Evolutionary conservation across 2,888 invertebrate genomes (phyloP).

Genomic region (Calameuta filiformis): DNA sequence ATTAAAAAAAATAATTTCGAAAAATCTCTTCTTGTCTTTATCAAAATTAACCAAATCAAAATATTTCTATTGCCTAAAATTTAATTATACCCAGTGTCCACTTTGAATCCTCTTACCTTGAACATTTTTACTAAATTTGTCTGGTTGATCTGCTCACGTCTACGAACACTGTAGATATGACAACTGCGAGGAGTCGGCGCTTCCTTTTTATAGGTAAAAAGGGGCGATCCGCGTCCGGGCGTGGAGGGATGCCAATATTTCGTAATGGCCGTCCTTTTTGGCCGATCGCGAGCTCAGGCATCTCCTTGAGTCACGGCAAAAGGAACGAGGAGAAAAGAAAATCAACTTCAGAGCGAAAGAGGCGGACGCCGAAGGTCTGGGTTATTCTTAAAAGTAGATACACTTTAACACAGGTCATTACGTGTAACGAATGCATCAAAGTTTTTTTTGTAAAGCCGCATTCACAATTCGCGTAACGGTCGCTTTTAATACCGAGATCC

Average conservation of each 20-base stretch:
- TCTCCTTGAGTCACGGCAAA: slow-evolving; percentile 8
- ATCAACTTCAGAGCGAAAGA: slow-evolving; percentile 2
- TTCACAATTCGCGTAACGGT: no score
- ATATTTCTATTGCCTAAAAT: neutral
- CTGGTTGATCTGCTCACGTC: slow-evolving; percentile 19
- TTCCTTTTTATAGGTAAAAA: no score
- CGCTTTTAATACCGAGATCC: no score
- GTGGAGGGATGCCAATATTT: slow-evolving; percentile 15
- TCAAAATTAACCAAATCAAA: no score
- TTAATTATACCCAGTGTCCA: neutral
- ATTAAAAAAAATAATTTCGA: no score
- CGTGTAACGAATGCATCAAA: neutral
- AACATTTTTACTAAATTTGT: slow-evolving; percentile 25
- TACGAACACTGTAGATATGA: slow-evolving; percentile 29
- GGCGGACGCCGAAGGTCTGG: slow-evolving; percentile 36
- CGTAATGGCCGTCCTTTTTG: slow-evolving; percentile 28
- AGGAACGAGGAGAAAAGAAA: slow-evolving; percentile 13
- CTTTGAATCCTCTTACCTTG: slow-evolving; percentile 25
- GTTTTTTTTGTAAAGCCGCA: no score
- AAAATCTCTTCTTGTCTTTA: no score
- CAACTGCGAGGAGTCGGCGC: slow-evolving; percentile 12
- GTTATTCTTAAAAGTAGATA: slow-evolving; percentile 30
- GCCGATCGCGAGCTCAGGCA: slow-evolving; percentile 7
- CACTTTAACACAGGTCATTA: slow-evolving; percentile 4
- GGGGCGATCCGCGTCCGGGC: neutral